Evolutionary conservation across 2,113 vertebrate genomes (phyloP), one percentile per base, ranked within the genome.

Genomic region (Clarias batrachus): DNA sequence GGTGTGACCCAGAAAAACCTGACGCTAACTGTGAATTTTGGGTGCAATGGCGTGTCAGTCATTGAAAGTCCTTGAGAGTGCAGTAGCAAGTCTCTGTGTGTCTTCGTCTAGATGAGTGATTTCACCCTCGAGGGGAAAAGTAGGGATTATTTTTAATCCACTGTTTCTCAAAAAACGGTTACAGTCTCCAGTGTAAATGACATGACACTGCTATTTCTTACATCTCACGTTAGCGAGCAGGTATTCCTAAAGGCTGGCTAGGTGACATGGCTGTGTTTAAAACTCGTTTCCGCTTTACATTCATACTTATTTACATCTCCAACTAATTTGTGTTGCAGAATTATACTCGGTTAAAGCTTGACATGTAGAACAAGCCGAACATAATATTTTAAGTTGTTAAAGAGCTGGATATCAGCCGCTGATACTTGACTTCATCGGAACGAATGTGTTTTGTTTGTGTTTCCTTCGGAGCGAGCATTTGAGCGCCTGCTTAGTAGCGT

Each of bases 51-150:
- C 16, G 27, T 16, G 25, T 9, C 83, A 86, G 90, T 88, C 90
- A 91, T 89, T 90, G 90, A 91, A 91, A 91, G 91, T 90, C 91
- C 91, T 92, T 92, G 91, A 91, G 88, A 81, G 37, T 66, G 30
- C 84, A 16, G 65, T n/a, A 84, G 78, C 57, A 11, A 41, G 27
- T 86, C 8, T 57, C 37, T 27, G 74, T 83, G 3, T 70, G 21
- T 70, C n/a, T 79, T 59, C 17, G 30, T n/a, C 3, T 73, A 14
- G 5, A 12, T 48, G 3, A 25, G 23, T 76, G 74, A 37, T 81
- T 62, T 41, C 17, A 81, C 3, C 12, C 17, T 8, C 2, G 19
- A 41, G 10, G 1, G 30, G 4, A 12, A 60, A 10, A 5, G 14
- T 11, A 62, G 3, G 10, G 21, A 7, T 25, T 1, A 16, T 37